These are phyloP conservation scores for Brachionus plicatilis DNA, from an alignment of 1,140 invertebrate species.

Conservation along the genomic window DNA sequence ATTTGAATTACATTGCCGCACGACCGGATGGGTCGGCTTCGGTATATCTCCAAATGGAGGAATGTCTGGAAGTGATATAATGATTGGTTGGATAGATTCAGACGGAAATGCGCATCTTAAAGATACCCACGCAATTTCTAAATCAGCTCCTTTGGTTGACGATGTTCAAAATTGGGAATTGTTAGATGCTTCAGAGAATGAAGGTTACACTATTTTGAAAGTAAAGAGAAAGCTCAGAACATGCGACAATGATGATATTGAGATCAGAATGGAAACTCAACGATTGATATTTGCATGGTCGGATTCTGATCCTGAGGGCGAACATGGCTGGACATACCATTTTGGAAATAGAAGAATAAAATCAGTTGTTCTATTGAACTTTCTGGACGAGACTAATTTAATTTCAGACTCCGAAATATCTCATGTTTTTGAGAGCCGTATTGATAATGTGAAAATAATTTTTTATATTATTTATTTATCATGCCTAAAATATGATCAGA, in stretches of 20 bases:
- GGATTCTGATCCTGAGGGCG: background rate
- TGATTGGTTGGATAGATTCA: conserved; percentile 60
- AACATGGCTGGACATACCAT: conserved; percentile 30
- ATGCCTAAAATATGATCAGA: background rate
- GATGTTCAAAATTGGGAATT: background rate
- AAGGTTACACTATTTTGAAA: conserved; percentile 29
- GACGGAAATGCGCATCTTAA: background rate
- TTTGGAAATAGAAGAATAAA: background rate
- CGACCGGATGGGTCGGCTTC: conserved; percentile 72
- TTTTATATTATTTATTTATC: background rate
- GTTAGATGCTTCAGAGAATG: background rate
- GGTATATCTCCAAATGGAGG: conserved; percentile 70
- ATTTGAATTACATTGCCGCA: conserved; percentile 49
- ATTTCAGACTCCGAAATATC: background rate
- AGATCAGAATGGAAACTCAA: conserved; percentile 1
- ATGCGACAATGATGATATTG: conserved; percentile 1
- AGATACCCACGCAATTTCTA: background rate
- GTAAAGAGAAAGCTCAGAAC: background rate
- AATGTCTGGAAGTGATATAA: conserved; percentile 73
- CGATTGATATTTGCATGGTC: conserved; percentile 10
- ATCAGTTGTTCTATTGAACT: background rate
- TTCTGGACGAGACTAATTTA: background rate
- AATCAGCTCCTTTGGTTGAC: conserved; percentile 14
- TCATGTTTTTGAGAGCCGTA: background rate
- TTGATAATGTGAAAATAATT: background rate